phyloP scores from a whole-genome alignment of 2,797 vertebrate species.

The Ctenochaetus hawaiiensis region DNA sequence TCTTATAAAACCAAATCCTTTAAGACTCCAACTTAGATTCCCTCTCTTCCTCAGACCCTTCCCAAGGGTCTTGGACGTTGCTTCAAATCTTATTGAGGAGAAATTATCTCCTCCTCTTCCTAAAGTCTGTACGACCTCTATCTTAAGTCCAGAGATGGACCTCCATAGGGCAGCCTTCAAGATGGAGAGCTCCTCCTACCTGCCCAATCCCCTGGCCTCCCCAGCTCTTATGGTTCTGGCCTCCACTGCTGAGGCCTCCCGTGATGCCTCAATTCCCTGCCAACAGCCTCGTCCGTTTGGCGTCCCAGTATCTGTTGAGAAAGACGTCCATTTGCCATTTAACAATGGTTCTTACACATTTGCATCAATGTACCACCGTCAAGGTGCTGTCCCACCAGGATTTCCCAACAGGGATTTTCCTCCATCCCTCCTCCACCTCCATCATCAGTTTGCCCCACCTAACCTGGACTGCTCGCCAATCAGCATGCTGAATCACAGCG shows the following conservation, averaged over 20 bases:
- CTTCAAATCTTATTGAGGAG: constrained; percentile 61
- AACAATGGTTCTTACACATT: constrained; percentile 99
- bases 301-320: constrained; percentile 95
- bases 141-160: constrained; percentile 91
- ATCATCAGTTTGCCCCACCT: constrained; percentile 98
- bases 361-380: constrained; percentile 98
- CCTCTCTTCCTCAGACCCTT: constrained; percentile 51
- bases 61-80: constrained; percentile 65
- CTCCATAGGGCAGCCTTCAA: constrained; percentile 99
- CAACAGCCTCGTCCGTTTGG: constrained; percentile 98
- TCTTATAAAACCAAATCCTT: constrained; percentile 41
- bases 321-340: constrained; percentile 98
- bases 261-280: constrained; percentile 97
- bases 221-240: constrained; percentile 98
- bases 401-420: constrained; percentile 99
- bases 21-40: constrained; percentile 37
- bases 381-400: constrained; percentile 93
- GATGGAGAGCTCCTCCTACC: constrained; percentile 99
- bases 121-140: constrained; percentile 66
- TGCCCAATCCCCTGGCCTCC: constrained; percentile 97
- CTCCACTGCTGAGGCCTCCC: constrained; percentile 97
- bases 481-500: constrained; percentile 98
- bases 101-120: constrained; percentile 71
- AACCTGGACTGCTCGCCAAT: constrained; percentile 98
- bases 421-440: constrained; percentile 96